Conservation (phyloP, 2,797 vertebrate species). For the Hirundo rustica region DNA sequence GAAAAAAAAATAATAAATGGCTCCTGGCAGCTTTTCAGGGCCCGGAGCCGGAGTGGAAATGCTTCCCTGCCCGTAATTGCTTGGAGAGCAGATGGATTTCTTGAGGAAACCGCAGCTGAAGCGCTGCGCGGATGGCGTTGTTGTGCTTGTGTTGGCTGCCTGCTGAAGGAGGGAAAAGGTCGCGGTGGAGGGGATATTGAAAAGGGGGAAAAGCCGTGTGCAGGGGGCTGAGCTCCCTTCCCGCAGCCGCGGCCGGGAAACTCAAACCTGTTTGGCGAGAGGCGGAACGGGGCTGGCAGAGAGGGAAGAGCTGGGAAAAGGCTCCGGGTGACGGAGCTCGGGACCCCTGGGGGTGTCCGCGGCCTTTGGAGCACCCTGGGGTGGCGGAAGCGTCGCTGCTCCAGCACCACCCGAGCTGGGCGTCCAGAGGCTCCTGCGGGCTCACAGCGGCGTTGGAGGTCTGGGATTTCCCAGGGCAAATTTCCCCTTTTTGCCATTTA, state of each 20-base stretch:
- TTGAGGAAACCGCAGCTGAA: conserved; percentile 41
- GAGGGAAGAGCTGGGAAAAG: neutral
- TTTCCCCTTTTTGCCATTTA: fast-evolving
- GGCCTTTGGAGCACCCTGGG: too few relatives aligned
- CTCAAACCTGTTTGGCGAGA: conserved; percentile 51
- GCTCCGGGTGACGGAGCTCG: neutral
- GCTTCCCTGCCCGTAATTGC: conserved; percentile 57
- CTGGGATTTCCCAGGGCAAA: neutral
- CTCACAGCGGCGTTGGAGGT: neutral
- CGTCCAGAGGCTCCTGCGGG: fast-evolving
- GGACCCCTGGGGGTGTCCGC: fast-evolving
- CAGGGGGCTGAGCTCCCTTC: neutral
- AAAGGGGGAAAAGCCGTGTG: neutral
- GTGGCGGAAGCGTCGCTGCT: too few relatives aligned
- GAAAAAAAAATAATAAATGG: neutral
- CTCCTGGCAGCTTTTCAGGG: conserved; percentile 53
- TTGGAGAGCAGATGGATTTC: conserved; percentile 54
- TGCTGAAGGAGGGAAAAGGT: conserved; percentile 56
- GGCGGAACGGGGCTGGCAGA: fast-evolving
- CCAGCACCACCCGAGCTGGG: neutral
- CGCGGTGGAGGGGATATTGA: conserved; percentile 3
- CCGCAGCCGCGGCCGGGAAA: neutral
- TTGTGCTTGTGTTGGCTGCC: conserved; percentile 57
- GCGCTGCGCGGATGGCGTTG: conserved; percentile 37
- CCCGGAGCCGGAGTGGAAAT: conserved; percentile 40